A percentile compares a stretch with the other conserved stretches of the same genome.
These are phyloP conservation scores for Parazoanthus atlanticus DNA, from an alignment of 92 coral and sea anemone species.

Conservation along the genomic window DNA sequence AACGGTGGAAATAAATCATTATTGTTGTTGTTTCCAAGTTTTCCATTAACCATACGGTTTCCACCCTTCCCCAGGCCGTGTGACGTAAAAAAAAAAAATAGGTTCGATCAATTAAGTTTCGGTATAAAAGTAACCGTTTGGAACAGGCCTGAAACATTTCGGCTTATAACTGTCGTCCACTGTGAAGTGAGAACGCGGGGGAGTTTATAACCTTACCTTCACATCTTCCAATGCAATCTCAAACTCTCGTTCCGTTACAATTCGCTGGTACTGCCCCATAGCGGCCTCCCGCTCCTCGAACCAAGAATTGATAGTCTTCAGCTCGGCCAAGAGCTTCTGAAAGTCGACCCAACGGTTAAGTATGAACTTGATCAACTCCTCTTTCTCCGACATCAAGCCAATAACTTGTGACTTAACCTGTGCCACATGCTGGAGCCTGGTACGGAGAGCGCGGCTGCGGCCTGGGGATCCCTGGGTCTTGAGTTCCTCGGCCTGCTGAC, in stretches of 20 bases:
- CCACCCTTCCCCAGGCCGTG: too few species aligned
- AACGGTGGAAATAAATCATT: too few species aligned
- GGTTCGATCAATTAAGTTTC: too few species aligned
- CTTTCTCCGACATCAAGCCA: slow-evolving; percentile 71
- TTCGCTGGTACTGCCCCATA: slow-evolving; percentile 85
- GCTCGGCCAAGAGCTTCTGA: slow-evolving; percentile 76
- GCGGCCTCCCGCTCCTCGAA: slow-evolving; percentile 89
- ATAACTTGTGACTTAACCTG: slow-evolving; percentile 59
- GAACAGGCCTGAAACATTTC: not conserved
- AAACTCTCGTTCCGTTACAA: slow-evolving; percentile 85
- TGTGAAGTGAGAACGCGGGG: not conserved
- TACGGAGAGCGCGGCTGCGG: slow-evolving; percentile 56
- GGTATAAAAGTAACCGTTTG: not conserved
- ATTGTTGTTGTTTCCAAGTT: too few species aligned
- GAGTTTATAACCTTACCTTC: slow-evolving; percentile 61
- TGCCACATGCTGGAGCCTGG: slow-evolving; percentile 64
- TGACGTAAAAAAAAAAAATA: too few species aligned
- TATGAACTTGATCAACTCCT: slow-evolving; percentile 70
- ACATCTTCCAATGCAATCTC: slow-evolving; percentile 95
- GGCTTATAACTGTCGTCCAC: too few species aligned
- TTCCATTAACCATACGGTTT: too few species aligned
- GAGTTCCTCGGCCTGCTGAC: slow-evolving; percentile 64
- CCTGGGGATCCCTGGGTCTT: slow-evolving; percentile 62
- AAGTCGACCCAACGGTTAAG: slow-evolving; percentile 94
- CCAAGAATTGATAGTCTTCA: slow-evolving; percentile 90